A percentile compares a stretch with the other conserved stretches of the same genome.
Evolutionary conservation across 2,888 invertebrate species (phyloP).

Genomic region (Vanessa cardui): DNA sequence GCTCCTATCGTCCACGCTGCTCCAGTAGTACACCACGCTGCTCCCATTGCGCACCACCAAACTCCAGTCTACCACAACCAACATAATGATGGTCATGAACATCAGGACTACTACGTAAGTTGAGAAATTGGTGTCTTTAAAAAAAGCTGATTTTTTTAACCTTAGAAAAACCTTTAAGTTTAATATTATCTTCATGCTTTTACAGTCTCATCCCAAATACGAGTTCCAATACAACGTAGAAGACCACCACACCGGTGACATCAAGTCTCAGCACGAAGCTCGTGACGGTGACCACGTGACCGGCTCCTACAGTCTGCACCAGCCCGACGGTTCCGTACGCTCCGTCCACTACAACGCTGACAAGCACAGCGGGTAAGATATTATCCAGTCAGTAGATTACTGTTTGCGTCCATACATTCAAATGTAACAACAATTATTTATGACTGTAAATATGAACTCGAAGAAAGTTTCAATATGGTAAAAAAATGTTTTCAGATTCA

Average conservation of each 20-base stretch:
- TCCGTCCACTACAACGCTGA: constrained; percentile 81
- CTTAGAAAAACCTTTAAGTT: no score
- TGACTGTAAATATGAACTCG: no score
- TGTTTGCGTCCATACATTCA: no score
- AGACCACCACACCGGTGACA: constrained; percentile 72
- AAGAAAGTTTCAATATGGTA: no score
- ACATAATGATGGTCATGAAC: constrained; percentile 44
- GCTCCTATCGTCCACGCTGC: constrained; percentile 42
- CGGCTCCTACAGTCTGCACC: constrained; percentile 83
- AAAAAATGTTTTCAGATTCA: constrained; percentile 20
- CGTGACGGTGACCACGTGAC: constrained; percentile 71
- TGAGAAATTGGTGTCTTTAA: neutral
- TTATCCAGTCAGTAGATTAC: no score
- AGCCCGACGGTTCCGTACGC: constrained; percentile 81
- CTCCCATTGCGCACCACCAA: constrained; percentile 20
- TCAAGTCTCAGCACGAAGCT: constrained; percentile 69
- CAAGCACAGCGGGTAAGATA: constrained; percentile 71
- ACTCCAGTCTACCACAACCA: constrained; percentile 24
- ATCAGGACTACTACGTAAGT: constrained; percentile 59
- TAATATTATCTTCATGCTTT: neutral
- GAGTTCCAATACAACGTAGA: constrained; percentile 72
- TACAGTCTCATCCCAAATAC: constrained; percentile 48
- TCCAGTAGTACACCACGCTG: constrained; percentile 13
- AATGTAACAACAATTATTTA: no score
- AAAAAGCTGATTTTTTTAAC: neutral